A percentile compares a stretch with the other conserved stretches of the same genome.
These are phyloP conservation scores for Gibbula magus DNA, from an alignment of 2,888 invertebrate species.

Conservation along the genomic window DNA sequence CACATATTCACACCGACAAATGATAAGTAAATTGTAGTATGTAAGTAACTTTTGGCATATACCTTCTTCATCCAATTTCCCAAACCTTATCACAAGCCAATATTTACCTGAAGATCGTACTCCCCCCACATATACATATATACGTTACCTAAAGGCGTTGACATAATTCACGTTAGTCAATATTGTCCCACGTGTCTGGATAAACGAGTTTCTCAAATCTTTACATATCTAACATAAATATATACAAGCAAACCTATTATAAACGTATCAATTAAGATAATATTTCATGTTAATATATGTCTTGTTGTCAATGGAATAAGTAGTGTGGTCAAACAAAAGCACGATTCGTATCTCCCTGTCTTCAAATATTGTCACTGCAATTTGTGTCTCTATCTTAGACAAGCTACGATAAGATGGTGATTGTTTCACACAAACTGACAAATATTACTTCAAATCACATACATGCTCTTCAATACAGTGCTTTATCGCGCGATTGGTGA, in stretches of 20 bases:
- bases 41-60: conserved; percentile 19
- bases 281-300: no score
- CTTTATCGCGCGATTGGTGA: background rate
- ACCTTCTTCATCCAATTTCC: background rate
- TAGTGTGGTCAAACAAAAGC: no score
- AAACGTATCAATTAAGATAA: no score
- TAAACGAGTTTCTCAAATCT: conserved; percentile 1
- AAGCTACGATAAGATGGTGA: background rate
- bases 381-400: background rate
- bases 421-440: conserved; percentile 21
- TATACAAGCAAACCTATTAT: no score
- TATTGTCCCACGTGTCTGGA: conserved; percentile 1
- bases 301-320: no score
- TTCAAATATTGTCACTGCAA: conserved; percentile 3
- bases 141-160: background rate
- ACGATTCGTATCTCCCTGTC: background rate
- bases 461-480: background rate
- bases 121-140: background rate
- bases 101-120: no score
- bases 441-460: background rate
- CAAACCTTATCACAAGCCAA: no score
- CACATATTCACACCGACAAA: background rate
- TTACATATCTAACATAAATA: background rate
- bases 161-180: background rate
- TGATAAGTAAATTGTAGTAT: background rate